Percentiles rank a stretch among this genome's conserved stretches.
Conservation (phyloP, 1,140 invertebrate genomes). For the Zaprionus capensis region DNA sequence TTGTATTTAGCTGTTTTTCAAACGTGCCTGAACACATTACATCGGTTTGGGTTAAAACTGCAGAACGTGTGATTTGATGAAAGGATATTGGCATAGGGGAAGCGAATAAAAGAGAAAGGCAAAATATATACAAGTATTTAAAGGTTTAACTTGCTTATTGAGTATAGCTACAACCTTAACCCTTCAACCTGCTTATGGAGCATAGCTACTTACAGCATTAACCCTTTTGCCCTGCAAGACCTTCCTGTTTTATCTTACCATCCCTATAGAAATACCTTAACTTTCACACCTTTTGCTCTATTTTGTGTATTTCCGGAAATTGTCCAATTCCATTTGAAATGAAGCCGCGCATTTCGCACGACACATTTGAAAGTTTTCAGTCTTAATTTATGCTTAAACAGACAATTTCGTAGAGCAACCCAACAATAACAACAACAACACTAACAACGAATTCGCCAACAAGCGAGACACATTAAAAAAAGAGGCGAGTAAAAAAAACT, state of each 20-base stretch:
- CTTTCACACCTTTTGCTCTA: background rate
- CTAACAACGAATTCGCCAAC: slow-evolving; percentile 5
- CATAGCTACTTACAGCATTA: too few species aligned
- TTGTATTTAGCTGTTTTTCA: background rate
- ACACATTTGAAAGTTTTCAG: slow-evolving; percentile 71
- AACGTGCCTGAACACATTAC: background rate
- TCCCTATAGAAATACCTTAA: background rate
- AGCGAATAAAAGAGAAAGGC: background rate
- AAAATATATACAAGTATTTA: background rate
- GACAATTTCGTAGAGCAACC: slow-evolving; percentile 40
- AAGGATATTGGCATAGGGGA: background rate
- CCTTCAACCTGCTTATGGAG: too few species aligned
- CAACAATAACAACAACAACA: slow-evolving; percentile 36
- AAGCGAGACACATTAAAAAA: slow-evolving; percentile 44
- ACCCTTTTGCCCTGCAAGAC: too few species aligned
- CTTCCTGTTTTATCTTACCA: background rate
- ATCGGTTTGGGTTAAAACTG: background rate
- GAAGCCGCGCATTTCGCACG: slow-evolving; percentile 62
- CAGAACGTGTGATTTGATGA: background rate
- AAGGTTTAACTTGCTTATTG: too few species aligned
- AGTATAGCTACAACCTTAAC: too few species aligned
- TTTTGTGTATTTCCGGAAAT: background rate
- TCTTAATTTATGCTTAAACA: slow-evolving; percentile 61
- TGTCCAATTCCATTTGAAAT: background rate
- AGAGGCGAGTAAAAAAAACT: slow-evolving; percentile 23